A percentile compares a stretch with the other conserved stretches of the same genome.
These are phyloP conservation scores for Holothuria scabra DNA, from an alignment of 53 echinoderm and acorn worm species.

Conservation along the genomic window DNA sequence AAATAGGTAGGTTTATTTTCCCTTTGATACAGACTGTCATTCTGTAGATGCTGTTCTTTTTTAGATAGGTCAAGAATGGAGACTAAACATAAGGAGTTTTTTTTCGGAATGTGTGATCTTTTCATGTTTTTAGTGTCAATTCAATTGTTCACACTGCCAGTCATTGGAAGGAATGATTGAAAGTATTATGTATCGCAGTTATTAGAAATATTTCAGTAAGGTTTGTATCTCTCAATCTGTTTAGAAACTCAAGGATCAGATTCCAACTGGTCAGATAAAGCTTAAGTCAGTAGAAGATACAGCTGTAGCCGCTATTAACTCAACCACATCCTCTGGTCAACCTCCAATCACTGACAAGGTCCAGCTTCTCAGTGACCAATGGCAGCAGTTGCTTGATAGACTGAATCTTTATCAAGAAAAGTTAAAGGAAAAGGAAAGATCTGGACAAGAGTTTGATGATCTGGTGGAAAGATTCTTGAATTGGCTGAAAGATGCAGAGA, in stretches of 20 bases:
- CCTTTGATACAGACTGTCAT: too few relatives aligned
- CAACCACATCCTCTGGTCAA: slow-evolving; percentile 33
- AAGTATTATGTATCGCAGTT: too few relatives aligned
- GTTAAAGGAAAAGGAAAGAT: slow-evolving; percentile 33
- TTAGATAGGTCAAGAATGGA: too few relatives aligned
- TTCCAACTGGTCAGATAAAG: not conserved
- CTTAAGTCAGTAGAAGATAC: slow-evolving; percentile 12
- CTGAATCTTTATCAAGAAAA: slow-evolving; percentile 5
- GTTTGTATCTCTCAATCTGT: not conserved
- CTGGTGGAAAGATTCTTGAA: slow-evolving; percentile 21
- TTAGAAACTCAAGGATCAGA: slow-evolving; percentile 16
- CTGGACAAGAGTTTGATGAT: slow-evolving; percentile 42
- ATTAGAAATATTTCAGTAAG: too few relatives aligned
- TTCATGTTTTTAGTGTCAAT: too few relatives aligned
- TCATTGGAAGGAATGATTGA: too few relatives aligned
- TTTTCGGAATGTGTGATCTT: too few relatives aligned
- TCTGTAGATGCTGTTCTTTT: too few relatives aligned
- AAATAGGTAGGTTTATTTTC: too few relatives aligned
- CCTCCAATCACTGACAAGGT: slow-evolving; percentile 6
- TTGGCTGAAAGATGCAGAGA: slow-evolving; percentile 68
- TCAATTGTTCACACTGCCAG: too few relatives aligned
- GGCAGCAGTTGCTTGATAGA: slow-evolving; percentile 29
- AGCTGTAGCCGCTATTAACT: not conserved
- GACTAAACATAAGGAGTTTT: too few relatives aligned
- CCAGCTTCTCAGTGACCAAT: not conserved